Base-by-base conservation (phyloP, 2,113 vertebrate species). In the Cololabis saira region DNA sequence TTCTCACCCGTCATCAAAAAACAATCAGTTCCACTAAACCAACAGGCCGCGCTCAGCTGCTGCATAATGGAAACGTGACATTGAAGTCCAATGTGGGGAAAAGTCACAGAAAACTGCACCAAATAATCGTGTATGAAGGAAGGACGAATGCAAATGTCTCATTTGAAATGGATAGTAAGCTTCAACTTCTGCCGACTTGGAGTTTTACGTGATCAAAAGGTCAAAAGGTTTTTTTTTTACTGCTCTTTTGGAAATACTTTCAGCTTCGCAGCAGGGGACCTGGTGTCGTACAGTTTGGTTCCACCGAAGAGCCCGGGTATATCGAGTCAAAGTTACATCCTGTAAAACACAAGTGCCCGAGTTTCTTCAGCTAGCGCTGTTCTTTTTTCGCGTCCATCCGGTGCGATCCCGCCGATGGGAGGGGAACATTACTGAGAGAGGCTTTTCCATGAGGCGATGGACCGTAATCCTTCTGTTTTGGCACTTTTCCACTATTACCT, bases 1-100 rank as follows among this genome's bases (percentile, higher is more conserved):
- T 89, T 87, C 85, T 75, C 67, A 71, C 57, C 71, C 54, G 67
- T 80, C 82, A 76, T 78, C 78, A 82, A 74, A 83, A 90, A 85
- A 85, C 86, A 88, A 83, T 85, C 84, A 74, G 82, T 78, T 80
- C 82, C 79, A 81, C 78, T 22, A 48, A 72, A 72, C 63, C 78
- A 80, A 70, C 61, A 61, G 65, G 62, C 66, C 67, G 53, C 17
- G 63, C 56, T 76, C 62, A 21, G 65, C 65, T 21, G 74, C 54
- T 1, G 76, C 78, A 62, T 80, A 83, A 83, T 82, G 79, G 77
- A 79, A 79, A 75, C 10, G 61, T 76, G 79, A 90, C 88, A 62
- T 78, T 85, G 79, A 80, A 60, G 61, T 73, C 33, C 18, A 8
- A 68, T 18, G 33, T 47, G 53, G 63, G 68, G 77, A n/a, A 54